phyloP scores from a whole-genome alignment of 2,888 invertebrate genomes.

The Lordiphosa fenestrarum region DNA sequence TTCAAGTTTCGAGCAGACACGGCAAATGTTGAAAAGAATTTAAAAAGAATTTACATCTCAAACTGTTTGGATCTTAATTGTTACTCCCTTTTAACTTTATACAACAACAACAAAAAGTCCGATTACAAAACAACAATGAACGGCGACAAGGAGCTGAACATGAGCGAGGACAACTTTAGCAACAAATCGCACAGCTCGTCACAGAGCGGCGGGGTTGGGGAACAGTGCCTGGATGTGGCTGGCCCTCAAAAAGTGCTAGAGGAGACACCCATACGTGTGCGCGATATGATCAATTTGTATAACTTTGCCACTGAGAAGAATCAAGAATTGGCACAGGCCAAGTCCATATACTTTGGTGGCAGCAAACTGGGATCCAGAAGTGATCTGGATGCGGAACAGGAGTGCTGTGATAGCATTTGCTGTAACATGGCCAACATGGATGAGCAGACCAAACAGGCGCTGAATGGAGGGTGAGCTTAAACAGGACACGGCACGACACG shows the following conservation, averaged over 20 bases:
- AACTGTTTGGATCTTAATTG: constrained; percentile 2
- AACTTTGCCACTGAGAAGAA: constrained; percentile 66
- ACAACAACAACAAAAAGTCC: no score
- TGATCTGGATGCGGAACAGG: constrained; percentile 19
- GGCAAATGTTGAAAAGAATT: constrained; percentile 16
- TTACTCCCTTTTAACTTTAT: constrained; percentile 4
- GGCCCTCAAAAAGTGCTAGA: constrained; percentile 3
- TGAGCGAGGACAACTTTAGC: constrained; percentile 44
- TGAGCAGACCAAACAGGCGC: constrained; percentile 7
- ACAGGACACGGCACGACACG: no score
- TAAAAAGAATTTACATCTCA: constrained; percentile 12
- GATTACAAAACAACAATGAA: no score
- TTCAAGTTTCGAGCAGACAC: constrained; percentile 16
- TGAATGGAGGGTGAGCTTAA: not conserved
- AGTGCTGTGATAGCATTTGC: constrained; percentile 31
- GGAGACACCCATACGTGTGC: constrained; percentile 62
- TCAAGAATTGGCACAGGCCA: constrained; percentile 61
- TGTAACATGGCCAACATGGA: constrained; percentile 18
- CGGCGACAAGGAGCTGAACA: constrained; percentile 23
- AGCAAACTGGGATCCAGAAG: constrained; percentile 5
- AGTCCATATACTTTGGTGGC: constrained; percentile 62
- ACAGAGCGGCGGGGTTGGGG: constrained; percentile 6
- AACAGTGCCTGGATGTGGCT: not conserved
- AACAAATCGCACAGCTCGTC: constrained; percentile 34
- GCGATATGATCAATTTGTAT: constrained; percentile 77